Percentiles rank a stretch among this genome's conserved stretches.
These are phyloP conservation scores for Drosophila lacertosa DNA, from an alignment of 1,140 invertebrate species.

Conservation along the genomic window DNA sequence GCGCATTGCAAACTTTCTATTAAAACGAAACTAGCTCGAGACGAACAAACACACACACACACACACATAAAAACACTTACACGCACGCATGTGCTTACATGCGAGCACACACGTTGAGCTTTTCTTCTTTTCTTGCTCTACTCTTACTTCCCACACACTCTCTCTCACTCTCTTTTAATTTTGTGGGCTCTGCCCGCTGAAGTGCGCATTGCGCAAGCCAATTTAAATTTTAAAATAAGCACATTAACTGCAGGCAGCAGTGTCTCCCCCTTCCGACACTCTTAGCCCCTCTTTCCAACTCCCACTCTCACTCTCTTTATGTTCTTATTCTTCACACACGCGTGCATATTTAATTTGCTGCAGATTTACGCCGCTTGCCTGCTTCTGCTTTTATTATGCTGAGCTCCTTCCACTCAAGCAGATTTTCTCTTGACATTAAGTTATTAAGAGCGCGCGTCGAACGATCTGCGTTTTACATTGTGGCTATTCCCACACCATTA, in stretches of 20 bases:
- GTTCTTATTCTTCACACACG: conserved; percentile 27
- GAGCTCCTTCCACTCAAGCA: neutral
- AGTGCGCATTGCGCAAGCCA: conserved; percentile 79
- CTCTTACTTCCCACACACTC: neutral
- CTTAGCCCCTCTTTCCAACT: neutral
- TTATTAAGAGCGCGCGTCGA: neutral
- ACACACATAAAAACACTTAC: conserved; percentile 16
- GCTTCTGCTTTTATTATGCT: neutral
- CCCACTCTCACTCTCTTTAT: neutral
- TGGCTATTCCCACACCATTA: too few species aligned
- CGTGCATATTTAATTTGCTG: conserved; percentile 64
- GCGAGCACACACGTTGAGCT: neutral
- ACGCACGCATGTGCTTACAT: conserved; percentile 1
- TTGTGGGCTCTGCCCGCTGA: conserved; percentile 36
- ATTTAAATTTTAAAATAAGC: conserved; percentile 83
- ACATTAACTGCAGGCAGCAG: conserved; percentile 76
- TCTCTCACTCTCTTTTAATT: conserved; percentile 17
- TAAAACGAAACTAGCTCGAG: conserved; percentile 52
- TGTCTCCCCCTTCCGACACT: too few species aligned
- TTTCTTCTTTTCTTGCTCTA: conserved; percentile 3
- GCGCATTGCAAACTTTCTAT: conserved; percentile 72
- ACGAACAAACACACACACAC: conserved; percentile 15
- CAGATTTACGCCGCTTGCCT: conserved; percentile 54
- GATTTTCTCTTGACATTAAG: neutral
- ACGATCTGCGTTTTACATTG: conserved; percentile 6